Conservation (phyloP, 2,113 vertebrate species). For the Bubo scandiacus region DNA sequence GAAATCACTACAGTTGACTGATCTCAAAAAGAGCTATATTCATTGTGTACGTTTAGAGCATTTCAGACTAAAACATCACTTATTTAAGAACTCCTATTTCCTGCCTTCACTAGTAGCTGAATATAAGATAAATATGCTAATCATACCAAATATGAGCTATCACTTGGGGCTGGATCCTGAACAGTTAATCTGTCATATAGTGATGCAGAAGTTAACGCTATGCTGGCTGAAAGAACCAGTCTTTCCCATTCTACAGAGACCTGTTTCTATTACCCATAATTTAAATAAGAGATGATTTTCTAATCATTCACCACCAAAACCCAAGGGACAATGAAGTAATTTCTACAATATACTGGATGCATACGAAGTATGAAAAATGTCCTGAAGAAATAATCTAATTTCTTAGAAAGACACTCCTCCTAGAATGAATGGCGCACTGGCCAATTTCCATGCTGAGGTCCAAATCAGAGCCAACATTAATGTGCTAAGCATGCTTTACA, state of each 20-base stretch:
- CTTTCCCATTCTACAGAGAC: background rate
- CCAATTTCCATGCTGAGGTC: background rate
- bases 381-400: background rate
- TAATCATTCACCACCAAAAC: background rate
- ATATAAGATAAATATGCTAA: background rate
- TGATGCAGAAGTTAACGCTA: rapidly evolving
- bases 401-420: background rate
- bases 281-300: background rate
- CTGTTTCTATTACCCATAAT: background rate
- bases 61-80: background rate
- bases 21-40: background rate
- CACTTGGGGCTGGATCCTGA: background rate
- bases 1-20: background rate
- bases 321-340: background rate
- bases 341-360: background rate
- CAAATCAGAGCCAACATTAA: background rate
- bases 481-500: background rate
- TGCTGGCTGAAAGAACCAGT: background rate
- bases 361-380: background rate
- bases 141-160: background rate
- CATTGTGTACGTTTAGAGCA: background rate
- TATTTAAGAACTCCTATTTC: background rate
- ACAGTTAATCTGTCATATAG: background rate
- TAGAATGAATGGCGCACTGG: background rate
- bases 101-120: background rate